These are phyloP conservation scores for Norana najaformis DNA, from an alignment of 2,888 invertebrate genomes.

Conservation along the genomic window DNA sequence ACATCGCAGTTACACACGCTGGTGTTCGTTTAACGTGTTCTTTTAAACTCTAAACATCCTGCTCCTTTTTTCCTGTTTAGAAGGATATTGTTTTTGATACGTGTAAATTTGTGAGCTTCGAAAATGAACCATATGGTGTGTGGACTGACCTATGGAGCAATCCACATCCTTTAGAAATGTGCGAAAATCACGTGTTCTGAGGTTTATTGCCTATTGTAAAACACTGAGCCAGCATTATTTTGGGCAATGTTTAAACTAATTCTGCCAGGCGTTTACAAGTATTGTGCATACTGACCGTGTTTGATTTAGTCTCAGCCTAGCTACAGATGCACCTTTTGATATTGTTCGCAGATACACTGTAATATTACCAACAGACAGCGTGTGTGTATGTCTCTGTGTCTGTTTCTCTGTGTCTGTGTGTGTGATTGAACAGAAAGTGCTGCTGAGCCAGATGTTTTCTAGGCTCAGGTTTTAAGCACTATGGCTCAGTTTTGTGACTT, in stretches of 20 bases:
- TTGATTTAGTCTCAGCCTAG: background rate
- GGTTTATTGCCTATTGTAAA: background rate
- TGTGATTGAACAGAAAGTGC: too few species aligned
- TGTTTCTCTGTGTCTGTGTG: too few species aligned
- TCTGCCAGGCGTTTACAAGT: background rate
- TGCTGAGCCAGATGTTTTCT: too few species aligned
- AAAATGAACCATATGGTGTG: slow-evolving; percentile 1
- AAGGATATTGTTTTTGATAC: background rate
- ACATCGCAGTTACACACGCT: background rate
- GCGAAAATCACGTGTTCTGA: background rate
- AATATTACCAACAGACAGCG: too few species aligned
- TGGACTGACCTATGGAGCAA: background rate
- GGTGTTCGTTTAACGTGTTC: background rate
- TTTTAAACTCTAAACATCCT: background rate
- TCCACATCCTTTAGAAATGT: background rate
- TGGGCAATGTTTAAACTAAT: background rate
- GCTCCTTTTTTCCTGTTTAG: background rate
- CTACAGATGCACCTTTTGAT: background rate
- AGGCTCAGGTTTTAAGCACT: too few species aligned
- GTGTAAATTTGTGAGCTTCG: background rate
- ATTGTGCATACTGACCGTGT: background rate
- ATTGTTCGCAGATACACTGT: too few species aligned
- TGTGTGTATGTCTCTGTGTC: too few species aligned
- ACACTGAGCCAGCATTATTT: background rate
- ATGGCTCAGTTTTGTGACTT: too few species aligned